These are phyloP conservation scores for Cheilosia vulpina DNA, from an alignment of 2,888 invertebrate species.

Conservation along the genomic window DNA sequence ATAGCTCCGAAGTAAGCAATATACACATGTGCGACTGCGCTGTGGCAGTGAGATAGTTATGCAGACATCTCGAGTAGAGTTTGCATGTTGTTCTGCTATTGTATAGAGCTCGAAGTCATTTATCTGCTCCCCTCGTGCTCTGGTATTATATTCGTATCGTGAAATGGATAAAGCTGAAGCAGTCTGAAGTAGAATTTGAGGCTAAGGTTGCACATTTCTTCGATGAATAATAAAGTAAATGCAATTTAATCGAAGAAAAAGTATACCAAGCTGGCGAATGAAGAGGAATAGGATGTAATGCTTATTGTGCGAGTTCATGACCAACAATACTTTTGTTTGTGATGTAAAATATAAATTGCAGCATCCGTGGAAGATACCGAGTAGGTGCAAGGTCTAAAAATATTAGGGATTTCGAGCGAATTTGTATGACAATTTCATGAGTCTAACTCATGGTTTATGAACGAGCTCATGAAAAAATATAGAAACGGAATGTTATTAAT, in stretches of 20 bases:
- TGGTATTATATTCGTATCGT: conserved; percentile 14
- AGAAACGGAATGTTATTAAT: too few species aligned
- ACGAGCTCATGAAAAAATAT: too few species aligned
- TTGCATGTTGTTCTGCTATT: conserved; percentile 56
- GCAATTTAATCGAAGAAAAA: conserved; percentile 44
- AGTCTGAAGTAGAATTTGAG: conserved; percentile 31
- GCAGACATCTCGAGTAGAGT: conserved; percentile 35
- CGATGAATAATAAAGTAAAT: conserved; percentile 46
- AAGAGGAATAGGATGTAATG: conserved; percentile 2
- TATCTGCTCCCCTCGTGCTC: conserved; percentile 39
- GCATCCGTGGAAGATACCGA: background rate
- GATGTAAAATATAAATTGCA: background rate
- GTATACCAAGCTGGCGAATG: background rate
- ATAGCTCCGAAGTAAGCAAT: conserved; percentile 31
- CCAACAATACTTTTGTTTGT: conserved; percentile 44
- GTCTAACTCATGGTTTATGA: too few species aligned
- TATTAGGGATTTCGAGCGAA: too few species aligned
- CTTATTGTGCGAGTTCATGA: conserved; percentile 26
- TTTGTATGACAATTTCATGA: too few species aligned
- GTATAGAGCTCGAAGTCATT: conserved; percentile 27
- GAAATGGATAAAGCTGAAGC: conserved; percentile 20
- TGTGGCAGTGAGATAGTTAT: conserved; percentile 29
- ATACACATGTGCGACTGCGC: conserved; percentile 26
- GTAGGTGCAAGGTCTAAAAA: too few species aligned
- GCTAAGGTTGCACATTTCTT: conserved; percentile 46